A percentile compares a stretch with the other conserved stretches of the same genome.
Conservation (phyloP, 2,888 invertebrate species). For the Hypomecis atomaria region DNA sequence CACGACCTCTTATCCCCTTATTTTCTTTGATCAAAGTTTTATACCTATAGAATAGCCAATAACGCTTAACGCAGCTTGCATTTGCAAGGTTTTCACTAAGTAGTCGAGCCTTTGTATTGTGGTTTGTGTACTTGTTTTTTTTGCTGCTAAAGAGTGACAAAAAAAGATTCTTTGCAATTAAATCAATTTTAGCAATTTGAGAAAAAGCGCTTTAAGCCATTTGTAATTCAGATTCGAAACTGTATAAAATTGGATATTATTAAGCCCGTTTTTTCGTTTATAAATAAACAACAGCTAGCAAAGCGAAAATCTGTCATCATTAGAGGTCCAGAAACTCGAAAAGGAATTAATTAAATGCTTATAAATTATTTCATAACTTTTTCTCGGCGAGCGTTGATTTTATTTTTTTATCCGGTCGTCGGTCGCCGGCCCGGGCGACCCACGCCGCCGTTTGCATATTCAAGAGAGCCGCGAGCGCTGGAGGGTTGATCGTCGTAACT, state of each 20-base stretch:
- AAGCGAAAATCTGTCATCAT: conserved; percentile 31
- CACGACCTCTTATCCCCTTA: conserved; percentile 7
- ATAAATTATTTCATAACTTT: conserved; percentile 56
- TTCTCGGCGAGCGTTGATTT: conserved; percentile 44
- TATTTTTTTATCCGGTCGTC: conserved; percentile 44
- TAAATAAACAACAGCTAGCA: conserved; percentile 30
- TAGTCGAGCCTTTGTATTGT: too few relatives aligned
- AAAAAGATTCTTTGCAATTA: too few relatives aligned
- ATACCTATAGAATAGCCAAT: not conserved
- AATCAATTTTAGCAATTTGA: not conserved
- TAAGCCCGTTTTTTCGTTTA: not conserved
- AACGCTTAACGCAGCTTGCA: not conserved
- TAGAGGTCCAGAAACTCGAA: conserved; percentile 42
- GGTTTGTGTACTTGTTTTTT: too few relatives aligned
- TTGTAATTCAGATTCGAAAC: not conserved
- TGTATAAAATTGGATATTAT: not conserved
- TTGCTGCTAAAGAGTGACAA: too few relatives aligned
- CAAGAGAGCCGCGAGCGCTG: conserved; percentile 40
- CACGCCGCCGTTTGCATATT: conserved; percentile 50
- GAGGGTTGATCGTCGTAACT: conserved; percentile 57
- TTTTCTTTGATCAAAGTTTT: conserved; percentile 11
- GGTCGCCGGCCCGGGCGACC: conserved; percentile 32
- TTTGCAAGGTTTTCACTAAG: too few relatives aligned
- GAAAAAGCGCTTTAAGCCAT: not conserved
- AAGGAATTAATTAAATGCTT: conserved; percentile 55